Conservation (phyloP, 2,797 vertebrate species). For the Tachyglossus aculeatus region DNA sequence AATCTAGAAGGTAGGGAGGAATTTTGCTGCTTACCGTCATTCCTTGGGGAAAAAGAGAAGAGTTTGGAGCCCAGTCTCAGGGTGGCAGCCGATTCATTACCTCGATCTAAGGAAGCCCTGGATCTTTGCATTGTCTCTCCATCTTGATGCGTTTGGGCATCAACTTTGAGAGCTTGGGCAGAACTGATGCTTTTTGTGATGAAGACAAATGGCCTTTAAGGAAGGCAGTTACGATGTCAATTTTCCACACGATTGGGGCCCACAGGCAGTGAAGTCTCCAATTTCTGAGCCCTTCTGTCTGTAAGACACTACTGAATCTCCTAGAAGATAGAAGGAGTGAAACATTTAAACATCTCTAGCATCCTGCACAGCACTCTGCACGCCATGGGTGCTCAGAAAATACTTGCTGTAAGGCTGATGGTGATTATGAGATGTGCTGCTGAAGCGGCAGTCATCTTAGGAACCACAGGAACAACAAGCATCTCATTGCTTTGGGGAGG, state of each 20-base stretch:
- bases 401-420: no score
- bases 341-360: slow-evolving; percentile 14
- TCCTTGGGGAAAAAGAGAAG: background rate
- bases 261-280: background rate
- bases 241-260: background rate
- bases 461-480: background rate
- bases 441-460: no score
- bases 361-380: no score
- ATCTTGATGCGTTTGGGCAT: no score
- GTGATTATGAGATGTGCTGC: no score
- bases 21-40: background rate
- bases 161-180: no score
- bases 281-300: background rate
- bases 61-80: background rate
- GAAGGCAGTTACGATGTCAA: background rate
- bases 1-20: no score
- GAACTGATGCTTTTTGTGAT: background rate
- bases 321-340: background rate
- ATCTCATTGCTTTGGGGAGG: background rate
- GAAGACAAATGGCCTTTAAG: background rate
- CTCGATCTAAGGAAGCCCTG: background rate
- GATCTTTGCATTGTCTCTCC: no score
- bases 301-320: slow-evolving; percentile 3
- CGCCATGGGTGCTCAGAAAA: no score
- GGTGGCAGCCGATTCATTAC: background rate